Evolutionary conservation across 2,888 invertebrate species (phyloP).

Genomic region (Cephus rjabovi): DNA sequence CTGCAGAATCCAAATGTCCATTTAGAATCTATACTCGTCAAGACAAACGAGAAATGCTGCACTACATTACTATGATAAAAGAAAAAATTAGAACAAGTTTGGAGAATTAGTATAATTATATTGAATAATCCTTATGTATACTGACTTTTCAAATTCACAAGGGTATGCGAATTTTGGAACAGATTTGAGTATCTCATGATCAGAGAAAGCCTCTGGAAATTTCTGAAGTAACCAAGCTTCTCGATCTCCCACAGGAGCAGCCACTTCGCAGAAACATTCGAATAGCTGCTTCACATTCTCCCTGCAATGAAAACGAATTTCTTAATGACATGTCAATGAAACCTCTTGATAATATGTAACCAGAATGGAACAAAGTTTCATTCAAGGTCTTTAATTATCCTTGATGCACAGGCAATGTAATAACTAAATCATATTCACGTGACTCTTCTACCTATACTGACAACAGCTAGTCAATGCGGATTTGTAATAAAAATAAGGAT

Average conservation of each 20-base stretch:
- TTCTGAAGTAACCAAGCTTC: slow-evolving; percentile 82
- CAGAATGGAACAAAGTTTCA: neutral
- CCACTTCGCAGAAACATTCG: slow-evolving; percentile 87
- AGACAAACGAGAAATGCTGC: slow-evolving; percentile 96
- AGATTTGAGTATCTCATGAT: slow-evolving; percentile 86
- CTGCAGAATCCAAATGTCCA: slow-evolving; percentile 98
- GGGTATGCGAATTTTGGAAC: slow-evolving; percentile 94
- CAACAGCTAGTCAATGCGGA: neutral
- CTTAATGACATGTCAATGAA: slow-evolving; percentile 3
- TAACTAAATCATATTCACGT: neutral
- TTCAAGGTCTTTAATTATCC: neutral
- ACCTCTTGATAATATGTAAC: slow-evolving; percentile 4
- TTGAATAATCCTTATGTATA: slow-evolving; percentile 36
- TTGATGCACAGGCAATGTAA: neutral
- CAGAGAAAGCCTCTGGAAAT: slow-evolving; percentile 85
- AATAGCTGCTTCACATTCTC: slow-evolving; percentile 83
- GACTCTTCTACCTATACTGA: neutral
- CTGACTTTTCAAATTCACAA: slow-evolving; percentile 82
- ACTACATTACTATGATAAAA: slow-evolving; percentile 79
- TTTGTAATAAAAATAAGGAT: slow-evolving; percentile 10
- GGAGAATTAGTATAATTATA: neutral
- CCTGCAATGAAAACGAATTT: slow-evolving; percentile 64
- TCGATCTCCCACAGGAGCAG: slow-evolving; percentile 74
- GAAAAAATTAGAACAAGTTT: slow-evolving; percentile 32
- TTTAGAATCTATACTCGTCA: slow-evolving; percentile 94